Conservation (phyloP, 1,140 invertebrate genomes). For the Drosophila tani region DNA sequence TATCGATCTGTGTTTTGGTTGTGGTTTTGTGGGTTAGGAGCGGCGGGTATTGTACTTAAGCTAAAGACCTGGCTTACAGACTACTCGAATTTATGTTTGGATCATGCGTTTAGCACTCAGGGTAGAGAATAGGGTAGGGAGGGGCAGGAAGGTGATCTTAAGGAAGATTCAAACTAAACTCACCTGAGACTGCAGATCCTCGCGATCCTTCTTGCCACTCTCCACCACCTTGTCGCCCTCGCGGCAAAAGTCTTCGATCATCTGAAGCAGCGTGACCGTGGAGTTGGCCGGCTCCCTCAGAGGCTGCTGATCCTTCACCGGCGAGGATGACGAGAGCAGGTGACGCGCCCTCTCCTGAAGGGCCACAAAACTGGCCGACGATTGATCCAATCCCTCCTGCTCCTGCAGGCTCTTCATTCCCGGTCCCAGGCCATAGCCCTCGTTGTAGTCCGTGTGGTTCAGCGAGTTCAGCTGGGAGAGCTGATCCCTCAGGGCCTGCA, state of each 20-base stretch:
- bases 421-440: slow-evolving; percentile 85
- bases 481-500: slow-evolving; percentile 87
- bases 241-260: slow-evolving; percentile 88
- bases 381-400: slow-evolving; percentile 44
- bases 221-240: slow-evolving; percentile 88
- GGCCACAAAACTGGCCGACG: slow-evolving; percentile 76
- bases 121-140: background rate
- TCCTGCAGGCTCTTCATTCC: slow-evolving; percentile 60
- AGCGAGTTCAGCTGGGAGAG: slow-evolving; percentile 78
- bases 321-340: slow-evolving; percentile 79
- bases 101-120: slow-evolving; percentile 68
- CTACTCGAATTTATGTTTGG: slow-evolving; percentile 37
- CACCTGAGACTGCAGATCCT: slow-evolving; percentile 91
- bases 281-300: slow-evolving; percentile 80
- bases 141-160: background rate
- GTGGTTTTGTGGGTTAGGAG: slow-evolving; percentile 40
- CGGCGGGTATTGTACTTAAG: slow-evolving; percentile 19
- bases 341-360: slow-evolving; percentile 86
- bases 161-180: slow-evolving; percentile 4
- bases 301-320: slow-evolving; percentile 74
- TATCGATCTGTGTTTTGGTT: slow-evolving; percentile 88
- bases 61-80: slow-evolving; percentile 49
- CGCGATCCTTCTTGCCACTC: slow-evolving; percentile 87
- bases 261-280: slow-evolving; percentile 85
- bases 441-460: slow-evolving; percentile 87